A percentile compares a stretch with the other conserved stretches of the same genome.
These are phyloP conservation scores for Oxygymnocypris stewartii DNA, from an alignment of 2,113 vertebrate species.

Conservation along the genomic window DNA sequence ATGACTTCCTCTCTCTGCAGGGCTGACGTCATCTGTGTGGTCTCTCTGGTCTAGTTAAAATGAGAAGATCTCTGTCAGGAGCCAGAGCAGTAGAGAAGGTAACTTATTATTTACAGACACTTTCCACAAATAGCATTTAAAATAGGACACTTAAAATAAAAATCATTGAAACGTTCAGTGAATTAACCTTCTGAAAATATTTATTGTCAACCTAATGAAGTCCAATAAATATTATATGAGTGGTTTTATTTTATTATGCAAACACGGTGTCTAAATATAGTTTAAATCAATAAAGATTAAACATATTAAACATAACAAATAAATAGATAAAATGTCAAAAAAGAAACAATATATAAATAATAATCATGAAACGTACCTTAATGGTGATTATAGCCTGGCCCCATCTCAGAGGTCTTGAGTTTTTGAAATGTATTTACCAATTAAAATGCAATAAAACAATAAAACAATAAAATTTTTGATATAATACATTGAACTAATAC, in stretches of 20 bases:
- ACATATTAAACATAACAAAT: background rate
- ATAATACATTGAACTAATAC: background rate
- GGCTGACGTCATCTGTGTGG: slow-evolving; percentile 47
- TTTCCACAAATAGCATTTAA: background rate
- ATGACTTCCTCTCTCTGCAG: slow-evolving; percentile 31
- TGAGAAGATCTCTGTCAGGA: slow-evolving; percentile 13
- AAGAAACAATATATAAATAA: background rate
- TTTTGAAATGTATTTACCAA: background rate
- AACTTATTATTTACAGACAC: slow-evolving; percentile 27
- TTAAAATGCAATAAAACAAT: background rate
- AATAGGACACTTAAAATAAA: background rate
- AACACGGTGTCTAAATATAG: background rate
- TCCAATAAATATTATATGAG: background rate
- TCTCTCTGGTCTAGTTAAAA: slow-evolving; percentile 49
- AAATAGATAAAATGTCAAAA: background rate
- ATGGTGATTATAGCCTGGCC: background rate
- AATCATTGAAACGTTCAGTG: background rate
- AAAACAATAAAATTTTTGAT: background rate
- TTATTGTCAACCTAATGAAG: background rate
- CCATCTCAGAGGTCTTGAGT: background rate
- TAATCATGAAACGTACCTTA: background rate
- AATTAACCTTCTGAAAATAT: background rate
- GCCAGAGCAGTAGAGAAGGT: background rate
- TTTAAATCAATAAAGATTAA: background rate
- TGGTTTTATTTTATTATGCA: background rate